Conservation (phyloP, 2,888 invertebrate species). For the Drosophila stalkeri region DNA sequence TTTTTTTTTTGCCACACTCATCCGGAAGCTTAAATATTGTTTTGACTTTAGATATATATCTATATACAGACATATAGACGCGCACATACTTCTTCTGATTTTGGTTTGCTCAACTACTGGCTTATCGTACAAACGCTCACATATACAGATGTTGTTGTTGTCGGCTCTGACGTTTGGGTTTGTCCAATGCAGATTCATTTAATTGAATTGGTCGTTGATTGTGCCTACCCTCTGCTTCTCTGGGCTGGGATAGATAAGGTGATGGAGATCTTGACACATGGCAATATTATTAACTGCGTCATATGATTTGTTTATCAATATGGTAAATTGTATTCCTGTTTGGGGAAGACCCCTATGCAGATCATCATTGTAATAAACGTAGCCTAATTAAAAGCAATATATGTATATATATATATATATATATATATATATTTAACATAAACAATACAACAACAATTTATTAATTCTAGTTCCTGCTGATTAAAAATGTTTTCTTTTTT, state of each 20-base stretch:
- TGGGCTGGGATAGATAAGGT: constrained; percentile 40
- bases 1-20: not conserved
- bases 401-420: not conserved
- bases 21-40: constrained; percentile 2
- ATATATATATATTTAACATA: not conserved
- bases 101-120: constrained; percentile 15
- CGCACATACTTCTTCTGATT: not conserved
- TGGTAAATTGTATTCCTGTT: constrained; percentile 1
- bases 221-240: constrained; percentile 12
- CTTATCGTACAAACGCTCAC: constrained; percentile 32
- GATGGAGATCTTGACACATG: constrained; percentile 35
- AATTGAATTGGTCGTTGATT: constrained; percentile 38
- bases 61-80: not conserved
- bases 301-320: constrained; percentile 12
- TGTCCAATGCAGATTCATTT: constrained; percentile 27
- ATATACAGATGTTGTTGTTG: not conserved
- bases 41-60: not conserved
- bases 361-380: not conserved
- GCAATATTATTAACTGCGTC: constrained; percentile 8
- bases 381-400: not conserved
- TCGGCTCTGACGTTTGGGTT: constrained; percentile 4
- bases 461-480: not conserved
- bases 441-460: not conserved
- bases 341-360: not conserved
- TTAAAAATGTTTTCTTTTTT: not conserved